Evolutionary conservation across 1,140 invertebrate species (phyloP).

Genomic region (Bombus soroeensis): DNA sequence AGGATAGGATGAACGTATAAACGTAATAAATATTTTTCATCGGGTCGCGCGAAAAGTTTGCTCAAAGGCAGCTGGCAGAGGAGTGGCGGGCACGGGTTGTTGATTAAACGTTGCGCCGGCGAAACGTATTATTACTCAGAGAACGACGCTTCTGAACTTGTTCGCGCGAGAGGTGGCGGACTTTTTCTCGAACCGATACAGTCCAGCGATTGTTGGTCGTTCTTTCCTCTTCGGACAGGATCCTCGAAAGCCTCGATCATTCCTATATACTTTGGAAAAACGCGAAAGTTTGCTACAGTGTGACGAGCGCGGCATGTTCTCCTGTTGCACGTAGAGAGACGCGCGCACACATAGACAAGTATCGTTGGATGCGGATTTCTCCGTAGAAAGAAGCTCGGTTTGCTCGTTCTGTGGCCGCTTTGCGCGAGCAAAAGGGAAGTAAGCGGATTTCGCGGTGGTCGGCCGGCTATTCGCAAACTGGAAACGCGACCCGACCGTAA

Average conservation of each 20-base stretch:
- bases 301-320: conserved; percentile 37
- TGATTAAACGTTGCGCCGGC: conserved; percentile 57
- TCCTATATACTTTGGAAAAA: conserved; percentile 27
- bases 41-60: conserved; percentile 28
- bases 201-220: conserved; percentile 36
- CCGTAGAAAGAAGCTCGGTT: conserved; percentile 47
- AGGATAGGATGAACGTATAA: neutral
- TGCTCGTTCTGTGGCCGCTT: conserved; percentile 49
- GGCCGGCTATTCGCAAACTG: conserved; percentile 14
- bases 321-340: conserved; percentile 40
- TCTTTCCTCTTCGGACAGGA: conserved; percentile 8
- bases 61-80: conserved; percentile 5
- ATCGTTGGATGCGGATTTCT: conserved; percentile 35
- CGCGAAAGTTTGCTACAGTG: conserved; percentile 48
- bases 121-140: conserved; percentile 53
- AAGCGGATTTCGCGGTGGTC: conserved; percentile 63
- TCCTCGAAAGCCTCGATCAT: neutral
- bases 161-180: conserved; percentile 35
- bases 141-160: conserved; percentile 50
- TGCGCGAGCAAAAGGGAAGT: conserved; percentile 54
- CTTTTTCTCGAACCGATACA: conserved; percentile 49
- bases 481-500: conserved; percentile 12
- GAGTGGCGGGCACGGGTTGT: neutral
- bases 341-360: neutral
- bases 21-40: conserved; percentile 46